Evolutionary conservation across 2,797 vertebrate genomes (phyloP).

Genomic region (Hozukius guyotensis): DNA sequence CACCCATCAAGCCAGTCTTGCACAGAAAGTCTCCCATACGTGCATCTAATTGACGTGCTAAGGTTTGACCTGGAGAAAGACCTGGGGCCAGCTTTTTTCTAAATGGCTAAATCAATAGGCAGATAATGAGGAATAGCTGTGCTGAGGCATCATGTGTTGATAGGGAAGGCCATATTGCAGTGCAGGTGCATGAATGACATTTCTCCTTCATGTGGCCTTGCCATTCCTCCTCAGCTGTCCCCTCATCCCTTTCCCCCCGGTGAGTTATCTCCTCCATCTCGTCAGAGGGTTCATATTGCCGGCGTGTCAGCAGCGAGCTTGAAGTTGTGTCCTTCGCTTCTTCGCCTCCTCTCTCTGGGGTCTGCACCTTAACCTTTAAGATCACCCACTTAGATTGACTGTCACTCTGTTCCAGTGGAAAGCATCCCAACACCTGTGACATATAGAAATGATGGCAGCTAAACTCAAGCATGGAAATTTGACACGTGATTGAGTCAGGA

Average conservation of each 20-base stretch:
- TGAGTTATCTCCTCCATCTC: conserved; percentile 32
- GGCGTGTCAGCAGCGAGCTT: neutral
- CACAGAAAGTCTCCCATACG: neutral
- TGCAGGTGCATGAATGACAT: conserved; percentile 22
- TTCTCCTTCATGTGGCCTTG: conserved; percentile 46
- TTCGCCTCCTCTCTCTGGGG: neutral
- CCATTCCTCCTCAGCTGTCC: conserved; percentile 17
- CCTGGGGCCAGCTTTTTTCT: neutral
- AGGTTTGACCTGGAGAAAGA: neutral
- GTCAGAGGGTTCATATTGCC: neutral
- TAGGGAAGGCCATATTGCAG: neutral
- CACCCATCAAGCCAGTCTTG: neutral
- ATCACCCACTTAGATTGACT: neutral
- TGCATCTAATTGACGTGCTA: neutral
- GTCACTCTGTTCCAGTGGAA: neutral
- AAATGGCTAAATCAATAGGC: conserved; percentile 22
- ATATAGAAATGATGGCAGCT: neutral
- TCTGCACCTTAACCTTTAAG: neutral
- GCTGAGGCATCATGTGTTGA: neutral
- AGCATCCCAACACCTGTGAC: neutral
- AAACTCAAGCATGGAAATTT: neutral
- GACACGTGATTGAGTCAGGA: neutral
- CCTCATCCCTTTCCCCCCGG: neutral
- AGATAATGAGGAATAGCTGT: conserved; percentile 5
- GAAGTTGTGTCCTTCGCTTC: neutral